Evolutionary conservation across 2,797 vertebrate genomes (phyloP), one percentile per base, ranked within the genome.

Genomic region (Loriculus beryllinus): DNA sequence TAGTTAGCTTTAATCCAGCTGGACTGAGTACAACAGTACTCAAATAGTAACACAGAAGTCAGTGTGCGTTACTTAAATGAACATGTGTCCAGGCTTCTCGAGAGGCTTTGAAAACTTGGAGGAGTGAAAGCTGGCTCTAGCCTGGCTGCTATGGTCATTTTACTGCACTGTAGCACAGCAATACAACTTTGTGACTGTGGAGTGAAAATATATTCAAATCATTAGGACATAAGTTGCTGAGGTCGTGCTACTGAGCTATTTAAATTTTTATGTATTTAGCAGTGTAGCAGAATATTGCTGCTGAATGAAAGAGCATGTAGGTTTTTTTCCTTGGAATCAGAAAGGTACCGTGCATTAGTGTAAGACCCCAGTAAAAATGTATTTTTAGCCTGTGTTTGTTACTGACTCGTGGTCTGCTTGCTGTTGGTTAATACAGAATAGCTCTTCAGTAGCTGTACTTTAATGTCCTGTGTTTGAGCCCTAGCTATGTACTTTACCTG

Each of bases 1-100:
- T 57, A n/a, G 54, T 57, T n/a, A 82, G 45, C 76, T 79, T 72
- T 72, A 72, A 65, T 85, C 79, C 79, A 62, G 68, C 71, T 93
- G 79, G 85, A 74, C 67, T 12, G 31, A 64, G 33, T 43, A 70
- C 76, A 85, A 2, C 42, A 65, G 14, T 47, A 33, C 69, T 63
- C 82, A 63, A 80, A 91, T 43, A 90, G 72, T n/a, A 82, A 80
- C 57, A 25, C 31, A 3, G 49, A 47, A 59, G 20, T 78, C 37
- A 21, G 33, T 9, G 31, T 15, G 28, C 18, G 42, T 19, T 63
- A 67, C 37, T 23, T n/a, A 25, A 42, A 31, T 51, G 21, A 85
- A 33, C 29, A 21, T 54, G 64, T 17, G 37, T 33, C 63, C 3
- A 0, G 4, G 67, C 54, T 87, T 92, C 54, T 51, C 43, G 28